Evolutionary conservation across 2,888 invertebrate genomes (phyloP).

Genomic region (Netelia melanura): DNA sequence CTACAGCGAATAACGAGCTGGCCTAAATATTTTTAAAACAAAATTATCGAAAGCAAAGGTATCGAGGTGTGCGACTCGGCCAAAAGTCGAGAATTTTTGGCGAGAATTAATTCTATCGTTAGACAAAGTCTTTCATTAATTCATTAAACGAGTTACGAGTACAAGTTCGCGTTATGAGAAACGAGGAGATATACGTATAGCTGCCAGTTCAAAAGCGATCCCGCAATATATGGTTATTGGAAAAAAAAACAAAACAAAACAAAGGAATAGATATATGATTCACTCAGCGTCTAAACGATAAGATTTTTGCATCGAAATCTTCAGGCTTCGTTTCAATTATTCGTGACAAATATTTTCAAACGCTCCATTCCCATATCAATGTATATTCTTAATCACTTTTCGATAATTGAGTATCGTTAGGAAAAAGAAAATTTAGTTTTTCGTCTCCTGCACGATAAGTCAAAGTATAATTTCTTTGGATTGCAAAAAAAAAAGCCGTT

Average conservation of each 20-base stretch:
- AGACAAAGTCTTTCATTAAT: slow-evolving; percentile 82
- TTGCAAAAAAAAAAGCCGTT: too few species aligned
- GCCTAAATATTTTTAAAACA: slow-evolving; percentile 32
- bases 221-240: slow-evolving; percentile 40
- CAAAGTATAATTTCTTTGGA: too few species aligned
- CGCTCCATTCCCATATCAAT: too few species aligned
- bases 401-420: too few species aligned
- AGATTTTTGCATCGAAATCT: too few species aligned
- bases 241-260: background rate
- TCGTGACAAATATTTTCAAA: too few species aligned
- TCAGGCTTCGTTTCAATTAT: too few species aligned
- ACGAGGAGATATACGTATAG: slow-evolving; percentile 40
- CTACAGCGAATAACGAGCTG: slow-evolving; percentile 17
- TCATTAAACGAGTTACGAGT: slow-evolving; percentile 77
- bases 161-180: slow-evolving; percentile 72
- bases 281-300: too few species aligned
- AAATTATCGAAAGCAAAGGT: background rate
- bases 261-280: background rate
- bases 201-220: slow-evolving; percentile 54
- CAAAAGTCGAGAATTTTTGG: slow-evolving; percentile 61
- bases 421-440: too few species aligned
- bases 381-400: too few species aligned
- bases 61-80: slow-evolving; percentile 66
- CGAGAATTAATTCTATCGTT: slow-evolving; percentile 73
- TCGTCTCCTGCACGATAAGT: too few species aligned